Evolutionary conservation across 1,140 invertebrate species (phyloP), one percentile per base, ranked within the genome.

Genomic region (Stenopsyche tienmushanensis): DNA sequence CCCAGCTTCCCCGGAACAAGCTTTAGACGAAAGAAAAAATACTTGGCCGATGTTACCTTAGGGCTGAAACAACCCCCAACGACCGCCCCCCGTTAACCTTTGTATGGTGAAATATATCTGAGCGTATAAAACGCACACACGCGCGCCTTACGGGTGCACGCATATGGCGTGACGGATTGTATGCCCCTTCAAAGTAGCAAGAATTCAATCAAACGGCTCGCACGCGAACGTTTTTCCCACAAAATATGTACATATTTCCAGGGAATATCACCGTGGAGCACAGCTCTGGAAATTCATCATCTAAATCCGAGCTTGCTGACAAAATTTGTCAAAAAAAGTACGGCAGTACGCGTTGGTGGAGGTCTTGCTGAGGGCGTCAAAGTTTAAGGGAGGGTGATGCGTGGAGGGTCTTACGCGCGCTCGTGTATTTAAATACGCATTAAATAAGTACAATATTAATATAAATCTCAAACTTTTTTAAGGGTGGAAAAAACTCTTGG

Each of bases 151-250:
- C 7, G 44, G 17, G 24, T 53, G 50, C 50, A 53, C 50, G 50
- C 50, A 53, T 53, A 26, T 53, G 13, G 20, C 50, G 50, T 53
- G 50, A 53, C 50, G 24, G 20, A 21, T 26, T n/a, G 24, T 21
- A 20, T 21, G 13, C 17, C 20, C 50, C 18, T 53, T 24, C 50
- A 24, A 53, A 47, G 44, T 53, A 26, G 50, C 50, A 53, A 26
- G 24, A 53, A 53, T 53, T 53, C 50, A 53, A 53, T 53, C 50
- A 53, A 24, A 24, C 50, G 20, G 50, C 15, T 21, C 3, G 50
- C 50, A 53, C 50, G 50, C 50, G 50, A 53, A 53, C 50, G 18
- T 53, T 53, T 20, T 20, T 47, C 7, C 44, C 44, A 47, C n/a
- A 47, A 47, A 47, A 47, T 47, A 47, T 47, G 44, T 47, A 47